Percentiles rank a stretch among this genome's conserved stretches.
phyloP scores from a whole-genome alignment of 23 tunicate genomes.

The Oikopleura dioica region DNA sequence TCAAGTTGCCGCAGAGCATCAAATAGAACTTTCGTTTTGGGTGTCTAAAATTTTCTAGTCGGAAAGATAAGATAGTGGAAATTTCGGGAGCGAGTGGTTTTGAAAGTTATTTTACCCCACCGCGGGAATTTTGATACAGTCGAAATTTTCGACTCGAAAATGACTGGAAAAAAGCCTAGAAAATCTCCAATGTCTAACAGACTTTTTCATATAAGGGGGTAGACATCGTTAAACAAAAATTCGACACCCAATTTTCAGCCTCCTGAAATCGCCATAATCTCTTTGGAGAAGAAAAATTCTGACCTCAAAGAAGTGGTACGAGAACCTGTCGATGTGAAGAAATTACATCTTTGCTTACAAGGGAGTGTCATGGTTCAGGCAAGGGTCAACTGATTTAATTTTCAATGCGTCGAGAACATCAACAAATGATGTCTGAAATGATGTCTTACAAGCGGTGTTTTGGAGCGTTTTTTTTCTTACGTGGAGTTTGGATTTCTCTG shows the following conservation, averaged over 20 bases:
- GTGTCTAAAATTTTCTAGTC: no score
- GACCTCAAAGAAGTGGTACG: conserved; percentile 45
- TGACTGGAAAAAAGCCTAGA: no score
- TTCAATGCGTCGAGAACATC: not conserved
- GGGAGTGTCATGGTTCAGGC: conserved; percentile 83
- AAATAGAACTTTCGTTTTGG: no score
- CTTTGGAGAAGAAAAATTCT: conserved; percentile 50
- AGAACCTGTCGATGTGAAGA: conserved; percentile 52
- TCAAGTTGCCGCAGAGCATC: conserved; percentile 20
- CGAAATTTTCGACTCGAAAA: no score
- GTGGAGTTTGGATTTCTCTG: not conserved
- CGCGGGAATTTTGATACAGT: no score
- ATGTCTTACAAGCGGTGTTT: not conserved
- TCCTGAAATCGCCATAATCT: conserved; percentile 81
- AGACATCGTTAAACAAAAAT: no score
- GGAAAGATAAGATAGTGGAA: not conserved
- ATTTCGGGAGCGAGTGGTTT: not conserved
- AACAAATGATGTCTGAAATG: not conserved
- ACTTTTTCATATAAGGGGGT: no score
- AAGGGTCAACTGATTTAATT: not conserved
- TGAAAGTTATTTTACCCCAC: no score
- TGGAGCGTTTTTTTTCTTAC: not conserved
- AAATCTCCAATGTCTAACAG: not conserved
- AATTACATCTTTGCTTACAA: conserved; percentile 72
- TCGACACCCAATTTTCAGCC: no score